Conservation (phyloP, 2,113 vertebrate genomes). For the Menidia beryllina region DNA sequence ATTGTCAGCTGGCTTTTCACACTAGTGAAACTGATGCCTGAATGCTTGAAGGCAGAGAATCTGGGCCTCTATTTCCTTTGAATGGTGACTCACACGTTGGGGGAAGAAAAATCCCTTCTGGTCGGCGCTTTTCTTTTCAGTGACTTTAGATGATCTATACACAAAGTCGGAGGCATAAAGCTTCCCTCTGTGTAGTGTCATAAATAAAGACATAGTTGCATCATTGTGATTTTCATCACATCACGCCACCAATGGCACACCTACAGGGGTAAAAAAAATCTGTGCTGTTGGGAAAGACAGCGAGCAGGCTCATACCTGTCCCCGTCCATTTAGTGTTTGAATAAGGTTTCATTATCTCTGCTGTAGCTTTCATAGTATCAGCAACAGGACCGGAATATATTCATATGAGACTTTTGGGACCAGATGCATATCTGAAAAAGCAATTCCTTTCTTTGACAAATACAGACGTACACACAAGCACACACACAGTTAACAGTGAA, state of each 20-base stretch:
- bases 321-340: constrained; percentile 51
- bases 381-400: constrained; percentile 63
- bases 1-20: constrained; percentile 69
- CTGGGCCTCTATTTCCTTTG: constrained; percentile 52
- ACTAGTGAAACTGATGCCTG: constrained; percentile 58
- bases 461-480: constrained; percentile 31
- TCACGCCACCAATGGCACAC: constrained; percentile 54
- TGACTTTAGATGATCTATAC: constrained; percentile 73
- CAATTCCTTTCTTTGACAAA: constrained; percentile 41
- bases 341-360: constrained; percentile 64
- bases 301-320: constrained; percentile 53
- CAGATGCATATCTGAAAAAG: constrained; percentile 58
- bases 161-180: constrained; percentile 59
- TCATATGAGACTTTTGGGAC: constrained; percentile 51
- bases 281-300: constrained; percentile 48
- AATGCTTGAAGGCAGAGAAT: constrained; percentile 45
- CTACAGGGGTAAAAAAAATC: constrained; percentile 45
- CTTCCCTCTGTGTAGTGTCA: constrained; percentile 63
- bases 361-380: constrained; percentile 68
- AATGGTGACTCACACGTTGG: constrained; percentile 64
- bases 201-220: constrained; percentile 69
- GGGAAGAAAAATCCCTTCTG: constrained; percentile 59
- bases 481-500: constrained; percentile 39
- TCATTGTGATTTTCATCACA: constrained; percentile 64
- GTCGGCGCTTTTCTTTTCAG: constrained; percentile 56